Evolutionary conservation across 2,797 vertebrate genomes (phyloP), one percentile per base, ranked within the genome.

Genomic region (Peromyscus melanophrys): DNA sequence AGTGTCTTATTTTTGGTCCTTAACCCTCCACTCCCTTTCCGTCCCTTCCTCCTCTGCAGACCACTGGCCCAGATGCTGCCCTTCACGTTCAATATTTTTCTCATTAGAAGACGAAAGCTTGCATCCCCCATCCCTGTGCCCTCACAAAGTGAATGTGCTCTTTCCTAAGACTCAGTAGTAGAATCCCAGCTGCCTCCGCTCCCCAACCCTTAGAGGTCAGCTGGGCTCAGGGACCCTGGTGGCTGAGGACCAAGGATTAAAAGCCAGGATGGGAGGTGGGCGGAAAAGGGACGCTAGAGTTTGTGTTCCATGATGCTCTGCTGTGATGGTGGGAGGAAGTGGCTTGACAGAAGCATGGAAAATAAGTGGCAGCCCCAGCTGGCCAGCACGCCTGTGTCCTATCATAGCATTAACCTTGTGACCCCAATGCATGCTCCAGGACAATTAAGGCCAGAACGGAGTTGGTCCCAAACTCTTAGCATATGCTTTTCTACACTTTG

Each of bases 101-200:
- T 82, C 67, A 65, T 87, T 83, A 81, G 77, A 84, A 90, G 17
- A 83, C 59, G 83, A 91, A 84, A 69, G 83, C 31, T 69, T 52
- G 63, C 5, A 25, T 52, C 5, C 16, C 19, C 10, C 6, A 2
- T 6, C 4, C 49, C 8, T 7, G 13, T 7, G 27, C 1, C 29
- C n/a, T n/a, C 61, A 73, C 34, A 43, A 46, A 19, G n/a, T 8
- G 21, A 0, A 9, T 6, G 19, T 83, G 25, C 7, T 46, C 46
- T 75, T 84, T 65, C 76, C n/a, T 85, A 67, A 90, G 76, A 59
- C 19, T 34, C 46, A 78, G 17, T 59, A 55, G 27, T 80, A 43
- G 34, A 67, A 19, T 2, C 19, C 52, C n/a, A 12, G 16, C 34
- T 43, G 46, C 67, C 14, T 17, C 69, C 73, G 81, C 9, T 6